These are phyloP conservation scores for Sipha flava DNA, from an alignment of 1,140 invertebrate species.

Conservation along the genomic window DNA sequence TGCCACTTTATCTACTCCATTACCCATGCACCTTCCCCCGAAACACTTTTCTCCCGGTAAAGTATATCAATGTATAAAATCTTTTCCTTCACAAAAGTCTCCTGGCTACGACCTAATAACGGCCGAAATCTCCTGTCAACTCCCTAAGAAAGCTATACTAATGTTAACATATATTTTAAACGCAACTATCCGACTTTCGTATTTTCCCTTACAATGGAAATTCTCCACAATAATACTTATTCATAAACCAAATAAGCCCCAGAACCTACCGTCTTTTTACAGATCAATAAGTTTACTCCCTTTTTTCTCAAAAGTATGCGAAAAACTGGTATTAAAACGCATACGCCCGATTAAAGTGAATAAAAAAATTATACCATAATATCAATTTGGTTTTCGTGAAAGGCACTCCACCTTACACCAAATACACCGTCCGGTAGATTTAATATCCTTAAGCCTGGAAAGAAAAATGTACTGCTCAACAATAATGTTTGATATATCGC, in stretches of 20 bases:
- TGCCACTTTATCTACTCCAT: not conserved
- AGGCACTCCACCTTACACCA: slow-evolving; percentile 41
- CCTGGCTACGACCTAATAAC: slow-evolving; percentile 14
- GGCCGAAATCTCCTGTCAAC: not conserved
- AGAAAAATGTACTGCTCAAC: slow-evolving; percentile 32
- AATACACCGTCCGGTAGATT: slow-evolving; percentile 33
- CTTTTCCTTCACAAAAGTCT: not conserved
- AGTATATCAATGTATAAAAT: not conserved
- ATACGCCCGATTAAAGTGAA: slow-evolving; percentile 33
- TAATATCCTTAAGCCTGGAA: slow-evolving; percentile 32
- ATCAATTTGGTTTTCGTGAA: slow-evolving; percentile 42
- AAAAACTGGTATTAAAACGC: slow-evolving; percentile 40
- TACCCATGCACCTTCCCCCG: not conserved
- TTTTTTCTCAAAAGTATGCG: slow-evolving; percentile 40
- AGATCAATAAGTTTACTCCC: slow-evolving; percentile 42
- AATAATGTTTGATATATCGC: slow-evolving; percentile 36
- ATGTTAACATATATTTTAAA: not conserved
- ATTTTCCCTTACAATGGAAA: slow-evolving; percentile 40
- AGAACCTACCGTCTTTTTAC: slow-evolving; percentile 38
- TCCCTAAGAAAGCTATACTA: slow-evolving; percentile 8
- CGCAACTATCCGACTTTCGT: not conserved
- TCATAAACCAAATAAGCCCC: slow-evolving; percentile 39
- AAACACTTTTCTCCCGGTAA: not conserved
- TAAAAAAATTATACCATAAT: slow-evolving; percentile 37
- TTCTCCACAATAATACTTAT: slow-evolving; percentile 42